Percentiles rank a stretch among this genome's conserved stretches.
phyloP scores from a whole-genome alignment of 1,140 invertebrate species.

The Rhynchophorus ferrugineus region DNA sequence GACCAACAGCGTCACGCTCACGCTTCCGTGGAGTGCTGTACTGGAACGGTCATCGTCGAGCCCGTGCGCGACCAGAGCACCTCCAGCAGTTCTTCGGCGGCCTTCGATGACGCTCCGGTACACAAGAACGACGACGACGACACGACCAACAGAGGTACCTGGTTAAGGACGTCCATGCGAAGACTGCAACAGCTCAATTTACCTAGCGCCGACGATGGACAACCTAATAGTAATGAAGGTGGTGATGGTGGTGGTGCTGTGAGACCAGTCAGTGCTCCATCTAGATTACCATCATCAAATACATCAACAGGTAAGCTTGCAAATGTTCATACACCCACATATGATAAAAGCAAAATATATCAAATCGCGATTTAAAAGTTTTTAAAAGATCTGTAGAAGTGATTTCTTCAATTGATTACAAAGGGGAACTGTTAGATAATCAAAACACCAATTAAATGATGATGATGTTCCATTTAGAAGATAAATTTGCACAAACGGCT shows the following conservation, averaged over 20 bases:
- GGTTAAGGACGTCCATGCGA: slow-evolving; percentile 39
- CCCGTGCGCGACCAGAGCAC: slow-evolving; percentile 11
- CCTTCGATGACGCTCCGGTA: slow-evolving; percentile 17
- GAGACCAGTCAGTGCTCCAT: slow-evolving; percentile 37
- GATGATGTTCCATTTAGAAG: no score
- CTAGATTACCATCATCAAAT: slow-evolving; percentile 24
- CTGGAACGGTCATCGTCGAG: slow-evolving; percentile 32
- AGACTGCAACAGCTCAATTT: slow-evolving; percentile 34
- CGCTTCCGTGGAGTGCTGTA: slow-evolving; percentile 29
- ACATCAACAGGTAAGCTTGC: slow-evolving; percentile 8
- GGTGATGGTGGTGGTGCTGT: background rate
- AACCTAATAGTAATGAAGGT: no score
- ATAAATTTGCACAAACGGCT: no score
- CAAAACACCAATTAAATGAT: no score
- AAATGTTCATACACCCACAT: no score
- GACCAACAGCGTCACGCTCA: slow-evolving; percentile 26
- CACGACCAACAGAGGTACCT: slow-evolving; percentile 21
- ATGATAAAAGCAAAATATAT: no score
- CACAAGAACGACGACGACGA: slow-evolving; percentile 16
- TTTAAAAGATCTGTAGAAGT: no score
- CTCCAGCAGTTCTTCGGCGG: slow-evolving; percentile 20
- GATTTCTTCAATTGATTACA: no score
- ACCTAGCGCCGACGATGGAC: slow-evolving; percentile 23
- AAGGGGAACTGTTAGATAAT: no score
- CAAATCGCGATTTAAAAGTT: no score